phyloP scores from a whole-genome alignment of 2,888 invertebrate genomes.

The Athripsodes cinereus region DNA sequence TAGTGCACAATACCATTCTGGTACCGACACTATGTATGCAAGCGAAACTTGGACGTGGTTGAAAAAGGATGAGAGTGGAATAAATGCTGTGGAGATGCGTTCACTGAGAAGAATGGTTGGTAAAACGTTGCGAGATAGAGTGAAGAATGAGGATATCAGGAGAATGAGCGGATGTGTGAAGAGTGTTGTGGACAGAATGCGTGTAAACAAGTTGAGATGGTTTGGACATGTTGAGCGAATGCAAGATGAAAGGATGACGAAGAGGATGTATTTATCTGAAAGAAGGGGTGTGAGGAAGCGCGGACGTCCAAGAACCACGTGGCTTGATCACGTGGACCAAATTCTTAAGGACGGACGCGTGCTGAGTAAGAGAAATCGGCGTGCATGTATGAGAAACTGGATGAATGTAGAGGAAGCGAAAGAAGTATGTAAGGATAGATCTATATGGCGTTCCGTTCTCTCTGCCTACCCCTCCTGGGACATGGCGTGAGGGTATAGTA shows the following conservation, averaged over 20 bases:
- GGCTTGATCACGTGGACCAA: not conserved
- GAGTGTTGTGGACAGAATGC: not conserved
- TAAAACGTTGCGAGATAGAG: too few relatives aligned
- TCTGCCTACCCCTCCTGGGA: too few relatives aligned
- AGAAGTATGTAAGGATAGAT: too few relatives aligned
- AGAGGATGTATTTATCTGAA: too few relatives aligned
- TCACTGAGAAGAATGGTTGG: not conserved
- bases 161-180: not conserved
- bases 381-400: too few relatives aligned
- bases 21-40: not conserved
- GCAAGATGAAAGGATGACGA: not conserved
- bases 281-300: not conserved
- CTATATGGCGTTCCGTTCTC: too few relatives aligned
- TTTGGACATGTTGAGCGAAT: constrained; percentile 1
- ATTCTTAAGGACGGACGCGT: not conserved
- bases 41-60: not conserved
- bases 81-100: not conserved
- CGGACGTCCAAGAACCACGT: not conserved
- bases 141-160: not conserved
- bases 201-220: not conserved
- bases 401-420: too few relatives aligned
- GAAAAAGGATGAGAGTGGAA: not conserved
- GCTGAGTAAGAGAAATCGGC: too few relatives aligned
- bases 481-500: not conserved
- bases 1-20: too few relatives aligned